Evolutionary conservation across 2,888 invertebrate species (phyloP), one percentile per base, ranked within the genome.

Genomic region (Podabrus alpinus): DNA sequence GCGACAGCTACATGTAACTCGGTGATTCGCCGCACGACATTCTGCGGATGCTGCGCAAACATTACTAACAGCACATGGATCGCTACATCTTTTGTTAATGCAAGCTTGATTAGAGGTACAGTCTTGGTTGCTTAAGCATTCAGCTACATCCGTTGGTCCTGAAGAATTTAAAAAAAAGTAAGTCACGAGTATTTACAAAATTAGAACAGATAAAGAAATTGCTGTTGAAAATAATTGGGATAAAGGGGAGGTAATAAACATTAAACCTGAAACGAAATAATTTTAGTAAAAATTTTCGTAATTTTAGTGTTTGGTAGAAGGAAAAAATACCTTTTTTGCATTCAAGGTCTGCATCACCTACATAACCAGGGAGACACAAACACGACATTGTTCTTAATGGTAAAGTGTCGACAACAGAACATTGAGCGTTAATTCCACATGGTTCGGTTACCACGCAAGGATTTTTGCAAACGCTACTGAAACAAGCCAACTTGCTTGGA

Each of bases 361-460:
- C 90, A 82, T 92, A 94, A 77, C 95, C 95, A 75, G 92, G 92
- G 77, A 94, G 90, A 85, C 97, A 97, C 84, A 94, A 92, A 86
- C 97, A 97, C 75, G 95, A 92, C 92, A 97, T 94, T 9, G 96
- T 95, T 80, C 96, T 91, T 87, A 95, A 90, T 7, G 97, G 97
- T 78, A 96, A 87, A 0, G 95, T 95, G 83, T 96, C 94, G 19
- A 95, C 92, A 10, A 97, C 96, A 9, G 92, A 91, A 85, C 97
- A 97, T 80, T 93, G 91, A 0, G 97, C 95, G 84, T 94, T 93
- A 59, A 88, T 85, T 15, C 95, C 95, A 83, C 96, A 97, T 0
- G 96, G 95, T 83, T 91, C 90, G 1, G 93, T 93, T 75, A 92
- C 91, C 7, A 88, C 85, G 85, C 97, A 97, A 0, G 96, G 96